Conservation (phyloP, 1,140 invertebrate species). For the Temnothorax longispinosus region DNA sequence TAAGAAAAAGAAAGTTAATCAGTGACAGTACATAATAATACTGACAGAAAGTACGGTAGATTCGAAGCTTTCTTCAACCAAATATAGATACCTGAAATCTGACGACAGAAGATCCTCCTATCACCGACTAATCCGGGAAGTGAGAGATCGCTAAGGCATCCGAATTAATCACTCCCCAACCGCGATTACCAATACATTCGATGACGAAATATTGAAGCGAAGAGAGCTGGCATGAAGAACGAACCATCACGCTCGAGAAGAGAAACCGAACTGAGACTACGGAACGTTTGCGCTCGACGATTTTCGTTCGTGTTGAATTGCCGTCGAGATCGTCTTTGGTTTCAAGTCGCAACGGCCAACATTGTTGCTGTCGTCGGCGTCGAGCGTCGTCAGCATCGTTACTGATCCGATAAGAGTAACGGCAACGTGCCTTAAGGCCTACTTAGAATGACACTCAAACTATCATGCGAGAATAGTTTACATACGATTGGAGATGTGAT, state of each 20-base stretch:
- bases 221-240: background rate
- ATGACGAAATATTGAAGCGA: background rate
- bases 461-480: background rate
- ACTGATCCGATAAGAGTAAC: slow-evolving; percentile 60
- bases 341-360: slow-evolving; percentile 62
- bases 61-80: background rate
- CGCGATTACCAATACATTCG: background rate
- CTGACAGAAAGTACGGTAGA: background rate
- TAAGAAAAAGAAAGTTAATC: slow-evolving; percentile 13
- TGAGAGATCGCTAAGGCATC: background rate
- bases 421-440: slow-evolving; percentile 17
- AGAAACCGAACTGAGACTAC: slow-evolving; percentile 54
- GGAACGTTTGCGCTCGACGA: background rate
- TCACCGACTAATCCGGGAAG: background rate
- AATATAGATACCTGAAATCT: slow-evolving; percentile 24
- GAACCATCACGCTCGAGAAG: slow-evolving; percentile 43
- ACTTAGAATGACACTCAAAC: slow-evolving; percentile 13
- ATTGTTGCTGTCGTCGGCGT: background rate
- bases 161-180: background rate
- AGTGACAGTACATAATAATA: background rate
- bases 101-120: slow-evolving; percentile 10
- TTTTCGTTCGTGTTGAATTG: slow-evolving; percentile 60
- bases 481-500: background rate
- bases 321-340: slow-evolving; percentile 69
- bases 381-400: slow-evolving; percentile 74